A percentile compares a stretch with the other conserved stretches of the same genome.
Evolutionary conservation across 2,797 vertebrate genomes (phyloP).

Genomic region (Micropoecilia bifurca): DNA sequence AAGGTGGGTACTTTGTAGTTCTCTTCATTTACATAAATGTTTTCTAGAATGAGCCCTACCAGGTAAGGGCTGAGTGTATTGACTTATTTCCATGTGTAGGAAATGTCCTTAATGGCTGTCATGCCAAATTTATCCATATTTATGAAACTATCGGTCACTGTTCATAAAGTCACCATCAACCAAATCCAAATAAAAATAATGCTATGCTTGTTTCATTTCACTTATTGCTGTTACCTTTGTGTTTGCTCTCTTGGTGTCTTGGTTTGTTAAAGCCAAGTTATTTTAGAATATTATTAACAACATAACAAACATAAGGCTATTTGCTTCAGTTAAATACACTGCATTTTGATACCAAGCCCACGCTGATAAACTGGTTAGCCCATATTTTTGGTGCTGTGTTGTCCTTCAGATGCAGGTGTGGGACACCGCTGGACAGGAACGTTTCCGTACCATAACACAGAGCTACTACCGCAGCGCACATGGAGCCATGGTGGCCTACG

Average conservation of each 20-base stretch:
- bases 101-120: not conserved
- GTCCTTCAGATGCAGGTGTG: slow-evolving; percentile 92
- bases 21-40: not conserved
- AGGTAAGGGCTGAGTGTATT: not conserved
- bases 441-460: slow-evolving; percentile 96
- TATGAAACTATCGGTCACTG: not conserved
- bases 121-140: not conserved
- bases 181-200: not conserved
- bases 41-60: not conserved
- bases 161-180: not conserved
- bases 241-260: slow-evolving; percentile 66
- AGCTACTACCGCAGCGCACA: slow-evolving; percentile 97
- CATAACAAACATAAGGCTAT: not conserved
- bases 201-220: not conserved
- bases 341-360: not conserved
- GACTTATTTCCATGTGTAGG: not conserved
- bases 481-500: slow-evolving; percentile 93
- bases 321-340: not conserved
- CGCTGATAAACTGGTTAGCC: not conserved
- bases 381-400: slow-evolving; percentile 7
- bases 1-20: slow-evolving; percentile 81
- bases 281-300: not conserved
- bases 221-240: slow-evolving; percentile 1
- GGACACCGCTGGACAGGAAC: slow-evolving; percentile 97
- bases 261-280: not conserved